Conservation (phyloP, 2,888 invertebrate genomes). For the Hydropsyche betteni region DNA sequence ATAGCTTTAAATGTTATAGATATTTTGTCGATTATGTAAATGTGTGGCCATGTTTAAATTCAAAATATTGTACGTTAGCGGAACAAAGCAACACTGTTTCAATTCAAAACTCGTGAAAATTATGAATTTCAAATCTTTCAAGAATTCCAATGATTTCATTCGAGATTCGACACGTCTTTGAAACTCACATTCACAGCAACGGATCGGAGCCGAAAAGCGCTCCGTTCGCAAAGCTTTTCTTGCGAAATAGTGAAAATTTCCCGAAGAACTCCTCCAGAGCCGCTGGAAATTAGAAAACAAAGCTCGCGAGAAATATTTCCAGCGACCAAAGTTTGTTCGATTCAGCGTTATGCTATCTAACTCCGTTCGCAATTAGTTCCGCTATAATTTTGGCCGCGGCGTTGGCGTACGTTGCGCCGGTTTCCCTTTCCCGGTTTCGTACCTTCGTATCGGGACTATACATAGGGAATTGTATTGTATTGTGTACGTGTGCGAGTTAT, state of each 20-base stretch:
- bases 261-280: conserved; percentile 1
- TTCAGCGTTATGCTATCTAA: conserved; percentile 41
- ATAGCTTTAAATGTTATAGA: too few relatives aligned
- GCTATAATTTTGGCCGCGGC: conserved; percentile 37
- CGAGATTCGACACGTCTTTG: too few relatives aligned
- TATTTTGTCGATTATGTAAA: too few relatives aligned
- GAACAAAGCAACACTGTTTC: too few relatives aligned
- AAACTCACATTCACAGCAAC: too few relatives aligned
- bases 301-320: conserved; percentile 35
- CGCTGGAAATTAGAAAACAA: conserved; percentile 27
- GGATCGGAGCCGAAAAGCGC: background rate
- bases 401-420: conserved; percentile 33
- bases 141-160: too few relatives aligned
- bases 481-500: conserved; percentile 20
- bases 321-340: conserved; percentile 36
- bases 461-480: background rate
- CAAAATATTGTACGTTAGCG: too few relatives aligned
- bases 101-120: too few relatives aligned
- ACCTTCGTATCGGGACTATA: background rate
- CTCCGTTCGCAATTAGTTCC: conserved; percentile 40
- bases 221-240: background rate
- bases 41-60: too few relatives aligned
- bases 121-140: too few relatives aligned
- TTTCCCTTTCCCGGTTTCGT: conserved; percentile 5
- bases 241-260: conserved; percentile 8